These are phyloP conservation scores for Platyura marginata DNA, from an alignment of 1,140 invertebrate species.

Conservation along the genomic window DNA sequence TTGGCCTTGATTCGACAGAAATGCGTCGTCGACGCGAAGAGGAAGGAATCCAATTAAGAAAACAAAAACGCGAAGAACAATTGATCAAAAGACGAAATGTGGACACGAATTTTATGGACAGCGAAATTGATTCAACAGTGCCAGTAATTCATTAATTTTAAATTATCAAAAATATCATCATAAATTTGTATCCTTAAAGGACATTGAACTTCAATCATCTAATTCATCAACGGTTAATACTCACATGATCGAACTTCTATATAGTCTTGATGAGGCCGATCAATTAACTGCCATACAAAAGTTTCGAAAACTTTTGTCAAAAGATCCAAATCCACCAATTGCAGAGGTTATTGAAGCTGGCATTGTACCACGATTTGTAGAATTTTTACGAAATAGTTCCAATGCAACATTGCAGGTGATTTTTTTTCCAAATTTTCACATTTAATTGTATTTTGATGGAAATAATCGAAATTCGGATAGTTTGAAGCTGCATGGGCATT, in stretches of 20 bases:
- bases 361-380: slow-evolving; percentile 90
- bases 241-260: slow-evolving; percentile 70
- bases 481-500: slow-evolving; percentile 97
- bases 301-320: slow-evolving; percentile 84
- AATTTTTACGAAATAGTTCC: slow-evolving; percentile 69
- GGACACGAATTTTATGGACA: slow-evolving; percentile 14
- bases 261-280: slow-evolving; percentile 59
- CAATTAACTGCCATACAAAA: slow-evolving; percentile 84
- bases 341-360: slow-evolving; percentile 96
- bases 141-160: background rate
- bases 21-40: slow-evolving; percentile 81
- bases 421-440: too few relatives aligned
- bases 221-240: slow-evolving; percentile 36
- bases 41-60: slow-evolving; percentile 86
- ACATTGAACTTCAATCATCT: slow-evolving; percentile 7
- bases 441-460: too few relatives aligned
- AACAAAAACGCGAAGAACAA: slow-evolving; percentile 88
- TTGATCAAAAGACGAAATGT: slow-evolving; percentile 87
- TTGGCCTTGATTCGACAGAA: slow-evolving; percentile 79
- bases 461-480: too few relatives aligned
- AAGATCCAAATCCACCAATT: slow-evolving; percentile 94
- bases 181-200: background rate
- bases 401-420: slow-evolving; percentile 72
- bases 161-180: too few relatives aligned
- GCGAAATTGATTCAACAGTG: background rate